A percentile compares a stretch with the other conserved stretches of the same genome.
phyloP scores from a whole-genome alignment of 2,888 invertebrate genomes.

The Tipula confusa region DNA sequence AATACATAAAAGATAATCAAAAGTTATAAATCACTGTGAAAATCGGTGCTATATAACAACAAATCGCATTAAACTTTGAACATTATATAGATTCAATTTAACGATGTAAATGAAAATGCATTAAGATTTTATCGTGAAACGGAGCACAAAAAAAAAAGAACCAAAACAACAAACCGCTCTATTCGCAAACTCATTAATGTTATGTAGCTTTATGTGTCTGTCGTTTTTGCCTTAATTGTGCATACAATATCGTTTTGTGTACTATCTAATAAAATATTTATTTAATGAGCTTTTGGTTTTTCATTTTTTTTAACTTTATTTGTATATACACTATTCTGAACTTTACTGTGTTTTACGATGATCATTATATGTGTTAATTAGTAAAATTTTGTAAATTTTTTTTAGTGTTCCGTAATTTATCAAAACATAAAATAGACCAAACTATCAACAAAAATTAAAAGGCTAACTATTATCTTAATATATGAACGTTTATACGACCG shows the following conservation, averaged over 20 bases:
- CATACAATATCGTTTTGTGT: not conserved
- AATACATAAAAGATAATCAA: not conserved
- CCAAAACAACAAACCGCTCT: not conserved
- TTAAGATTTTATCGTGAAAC: not conserved
- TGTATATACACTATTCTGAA: not conserved
- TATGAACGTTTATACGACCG: not conserved
- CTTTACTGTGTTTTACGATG: not conserved
- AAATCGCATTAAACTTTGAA: not conserved
- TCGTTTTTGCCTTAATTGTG: not conserved
- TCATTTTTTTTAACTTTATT: not conserved
- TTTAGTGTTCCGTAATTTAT: not conserved
- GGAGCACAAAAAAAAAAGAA: too few relatives aligned
- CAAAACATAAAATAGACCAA: constrained; percentile 9
- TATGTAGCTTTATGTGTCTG: not conserved
- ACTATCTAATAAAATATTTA: not conserved
- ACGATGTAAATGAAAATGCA: not conserved
- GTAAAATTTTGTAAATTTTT: constrained; percentile 8
- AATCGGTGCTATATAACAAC: too few relatives aligned
- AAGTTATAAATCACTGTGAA: not conserved
- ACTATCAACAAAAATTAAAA: not conserved
- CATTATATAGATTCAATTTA: not conserved
- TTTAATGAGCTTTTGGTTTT: not conserved
- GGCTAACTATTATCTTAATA: not conserved
- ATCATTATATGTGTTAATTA: constrained; percentile 20
- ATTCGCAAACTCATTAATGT: not conserved